These are phyloP conservation scores for Trichonephila clavipes DNA, from an alignment of 1,140 invertebrate genomes.

Conservation along the genomic window DNA sequence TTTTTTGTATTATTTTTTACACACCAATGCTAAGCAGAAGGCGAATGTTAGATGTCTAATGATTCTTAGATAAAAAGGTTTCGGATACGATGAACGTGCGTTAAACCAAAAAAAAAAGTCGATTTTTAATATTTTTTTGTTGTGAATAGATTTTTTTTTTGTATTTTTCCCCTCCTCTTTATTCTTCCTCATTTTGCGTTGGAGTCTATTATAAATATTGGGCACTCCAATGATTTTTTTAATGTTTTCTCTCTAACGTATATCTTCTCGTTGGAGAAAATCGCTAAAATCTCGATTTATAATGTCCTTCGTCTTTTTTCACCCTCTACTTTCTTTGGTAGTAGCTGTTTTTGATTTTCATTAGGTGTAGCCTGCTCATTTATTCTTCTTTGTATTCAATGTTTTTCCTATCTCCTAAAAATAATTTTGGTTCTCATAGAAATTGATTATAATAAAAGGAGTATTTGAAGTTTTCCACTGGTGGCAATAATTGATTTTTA, in stretches of 20 bases:
- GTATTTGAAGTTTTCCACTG: slow-evolving; percentile 25
- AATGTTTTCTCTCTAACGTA: not conserved
- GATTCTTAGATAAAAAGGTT: slow-evolving; percentile 66
- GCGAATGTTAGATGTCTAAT: slow-evolving; percentile 45
- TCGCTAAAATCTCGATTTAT: slow-evolving; percentile 55
- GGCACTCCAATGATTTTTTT: slow-evolving; percentile 21
- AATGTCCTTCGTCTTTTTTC: slow-evolving; percentile 25
- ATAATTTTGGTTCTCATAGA: slow-evolving; percentile 42
- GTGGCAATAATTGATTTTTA: slow-evolving; percentile 64
- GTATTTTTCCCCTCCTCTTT: not conserved
- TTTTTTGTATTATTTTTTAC: not conserved
- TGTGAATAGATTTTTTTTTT: not conserved
- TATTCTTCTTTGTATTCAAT: slow-evolving; percentile 40
- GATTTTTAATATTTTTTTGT: slow-evolving; percentile 41
- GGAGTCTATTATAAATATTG: slow-evolving; percentile 69
- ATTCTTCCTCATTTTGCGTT: not conserved
- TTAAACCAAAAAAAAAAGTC: slow-evolving; percentile 41
- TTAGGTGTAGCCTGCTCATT: slow-evolving; percentile 52
- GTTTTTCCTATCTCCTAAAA: slow-evolving; percentile 15
- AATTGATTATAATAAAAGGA: slow-evolving; percentile 66
- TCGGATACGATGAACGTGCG: slow-evolving; percentile 12
- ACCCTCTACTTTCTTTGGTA: not conserved
- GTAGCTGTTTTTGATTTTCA: slow-evolving; percentile 49
- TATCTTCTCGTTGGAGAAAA: slow-evolving; percentile 3
- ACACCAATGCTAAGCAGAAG: not conserved